These are phyloP conservation scores for Coranthus polyacanthus DNA, from an alignment of 2,797 vertebrate genomes.

Conservation along the genomic window DNA sequence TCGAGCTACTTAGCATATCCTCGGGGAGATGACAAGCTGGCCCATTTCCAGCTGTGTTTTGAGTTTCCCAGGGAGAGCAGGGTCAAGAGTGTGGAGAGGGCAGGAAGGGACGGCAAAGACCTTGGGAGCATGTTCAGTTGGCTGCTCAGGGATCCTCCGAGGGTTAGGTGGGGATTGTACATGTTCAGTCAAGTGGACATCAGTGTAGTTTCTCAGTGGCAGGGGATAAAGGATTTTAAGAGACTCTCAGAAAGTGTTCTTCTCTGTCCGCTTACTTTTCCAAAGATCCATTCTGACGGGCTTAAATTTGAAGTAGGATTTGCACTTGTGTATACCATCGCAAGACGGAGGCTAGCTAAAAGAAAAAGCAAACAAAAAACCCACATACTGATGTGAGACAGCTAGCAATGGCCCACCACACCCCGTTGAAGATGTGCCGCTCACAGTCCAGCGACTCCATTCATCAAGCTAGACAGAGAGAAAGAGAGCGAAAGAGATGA, in stretches of 20 bases:
- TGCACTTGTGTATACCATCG: conserved; percentile 31
- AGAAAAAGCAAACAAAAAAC: conserved; percentile 29
- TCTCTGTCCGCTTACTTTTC: conserved; percentile 36
- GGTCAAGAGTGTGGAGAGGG: conserved; percentile 47
- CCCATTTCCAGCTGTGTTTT: conserved; percentile 54
- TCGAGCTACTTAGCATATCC: conserved; percentile 58
- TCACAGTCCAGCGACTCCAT: conserved; percentile 82
- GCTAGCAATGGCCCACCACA: conserved; percentile 63
- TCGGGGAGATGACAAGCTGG: conserved; percentile 49
- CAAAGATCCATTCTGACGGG: conserved; percentile 41
- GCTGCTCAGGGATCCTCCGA: conserved; percentile 45
- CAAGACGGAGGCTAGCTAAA: conserved; percentile 25
- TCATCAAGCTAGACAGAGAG: conserved; percentile 80
- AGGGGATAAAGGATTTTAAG: conserved; percentile 41
- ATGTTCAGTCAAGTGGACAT: conserved; percentile 65
- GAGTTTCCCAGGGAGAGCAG: conserved; percentile 26
- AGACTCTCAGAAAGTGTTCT: conserved; percentile 47
- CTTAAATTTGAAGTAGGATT: conserved; percentile 38
- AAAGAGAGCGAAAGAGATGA: conserved; percentile 36
- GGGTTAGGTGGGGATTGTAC: conserved; percentile 52
- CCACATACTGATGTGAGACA: conserved; percentile 54
- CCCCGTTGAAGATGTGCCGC: conserved; percentile 70
- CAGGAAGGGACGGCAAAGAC: conserved; percentile 21
- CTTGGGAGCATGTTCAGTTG: conserved; percentile 46
- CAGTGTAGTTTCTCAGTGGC: conserved; percentile 41